Conservation (phyloP, 2,797 vertebrate species). For the Molothrus aeneus region DNA sequence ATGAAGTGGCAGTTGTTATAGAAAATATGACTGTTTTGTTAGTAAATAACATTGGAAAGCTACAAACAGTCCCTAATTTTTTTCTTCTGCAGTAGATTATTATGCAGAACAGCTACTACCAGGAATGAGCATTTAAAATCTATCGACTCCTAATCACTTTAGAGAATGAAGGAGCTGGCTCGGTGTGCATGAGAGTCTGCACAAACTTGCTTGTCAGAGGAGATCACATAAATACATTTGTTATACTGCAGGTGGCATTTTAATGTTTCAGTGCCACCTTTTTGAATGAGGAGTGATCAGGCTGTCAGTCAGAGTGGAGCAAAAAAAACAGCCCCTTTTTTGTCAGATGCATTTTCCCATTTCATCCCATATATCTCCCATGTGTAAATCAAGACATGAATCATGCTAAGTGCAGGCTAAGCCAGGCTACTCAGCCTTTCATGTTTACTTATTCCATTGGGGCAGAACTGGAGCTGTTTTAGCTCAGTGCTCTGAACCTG, state of each 20-base stretch:
- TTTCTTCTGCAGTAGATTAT: background rate
- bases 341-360: background rate
- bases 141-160: background rate
- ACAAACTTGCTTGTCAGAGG: background rate
- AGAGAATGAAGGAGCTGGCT: background rate
- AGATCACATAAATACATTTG: background rate
- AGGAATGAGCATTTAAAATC: background rate
- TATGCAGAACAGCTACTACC: background rate
- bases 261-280: background rate
- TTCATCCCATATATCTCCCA: background rate
- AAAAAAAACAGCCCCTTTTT: background rate
- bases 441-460: rapidly evolving
- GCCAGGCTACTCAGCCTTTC: background rate
- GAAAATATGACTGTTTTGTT: constrained; percentile 62
- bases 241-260: constrained; percentile 11
- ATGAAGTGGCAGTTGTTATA: constrained; percentile 44
- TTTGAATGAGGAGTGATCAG: background rate
- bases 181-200: background rate
- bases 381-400: background rate
- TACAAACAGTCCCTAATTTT: background rate
- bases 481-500: rapidly evolving
- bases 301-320: background rate
- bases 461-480: background rate
- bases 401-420: background rate
- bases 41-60: constrained; percentile 59